Conservation (phyloP, 1,140 invertebrate species). For the Aphidius gifuensis region DNA sequence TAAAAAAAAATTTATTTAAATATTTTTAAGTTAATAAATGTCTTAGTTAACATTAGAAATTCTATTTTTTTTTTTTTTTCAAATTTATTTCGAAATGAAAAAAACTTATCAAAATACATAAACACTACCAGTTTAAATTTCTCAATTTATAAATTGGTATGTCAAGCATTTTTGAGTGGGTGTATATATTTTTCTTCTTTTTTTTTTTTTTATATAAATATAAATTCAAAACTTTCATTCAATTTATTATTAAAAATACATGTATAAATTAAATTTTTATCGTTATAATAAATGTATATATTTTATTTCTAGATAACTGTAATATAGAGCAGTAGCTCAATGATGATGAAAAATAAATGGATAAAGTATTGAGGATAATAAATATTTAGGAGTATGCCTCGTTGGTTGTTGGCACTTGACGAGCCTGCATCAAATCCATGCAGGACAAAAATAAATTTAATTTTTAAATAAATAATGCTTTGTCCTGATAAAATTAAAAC, state of each 20-base stretch:
- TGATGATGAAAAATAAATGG: conserved; percentile 1
- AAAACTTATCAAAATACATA: too few species aligned
- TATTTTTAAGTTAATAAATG: too few species aligned
- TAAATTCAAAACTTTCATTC: too few species aligned
- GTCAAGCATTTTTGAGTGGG: too few species aligned
- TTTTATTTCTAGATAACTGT: background rate
- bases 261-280: background rate
- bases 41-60: background rate
- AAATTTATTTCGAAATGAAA: too few species aligned
- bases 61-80: background rate
- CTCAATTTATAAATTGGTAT: too few species aligned
- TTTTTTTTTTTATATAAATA: too few species aligned
- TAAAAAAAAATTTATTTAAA: too few species aligned
- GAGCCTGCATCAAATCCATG: conserved; percentile 40
- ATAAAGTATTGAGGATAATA: background rate
- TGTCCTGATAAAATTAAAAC: conserved; percentile 33
- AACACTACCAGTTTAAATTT: too few species aligned
- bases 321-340: background rate
- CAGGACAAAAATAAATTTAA: conserved; percentile 18
- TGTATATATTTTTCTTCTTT: too few species aligned
- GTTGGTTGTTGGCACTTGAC: conserved; percentile 37
- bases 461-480: conserved; percentile 28
- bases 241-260: background rate
- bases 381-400: conserved; percentile 29
- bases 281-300: background rate